Evolutionary conservation across 2,797 vertebrate species (phyloP).

Genomic region (Sebastiscus albofasciatus): DNA sequence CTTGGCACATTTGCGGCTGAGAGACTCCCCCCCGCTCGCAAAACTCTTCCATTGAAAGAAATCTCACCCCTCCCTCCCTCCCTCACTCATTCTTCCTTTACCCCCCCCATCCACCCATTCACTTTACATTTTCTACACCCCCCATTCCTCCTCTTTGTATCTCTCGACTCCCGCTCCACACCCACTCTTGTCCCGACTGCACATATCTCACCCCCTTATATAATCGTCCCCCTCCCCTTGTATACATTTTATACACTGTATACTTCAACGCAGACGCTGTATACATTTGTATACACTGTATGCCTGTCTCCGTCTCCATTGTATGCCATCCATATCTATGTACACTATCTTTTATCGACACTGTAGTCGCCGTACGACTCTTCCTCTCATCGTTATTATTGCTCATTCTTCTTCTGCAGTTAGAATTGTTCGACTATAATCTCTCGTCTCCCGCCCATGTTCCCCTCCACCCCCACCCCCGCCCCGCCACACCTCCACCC

Average conservation of each 20-base stretch:
- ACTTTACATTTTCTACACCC: constrained; percentile 63
- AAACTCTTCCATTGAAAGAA: constrained; percentile 39
- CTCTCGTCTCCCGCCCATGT: constrained; percentile 52
- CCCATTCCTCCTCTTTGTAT: constrained; percentile 54
- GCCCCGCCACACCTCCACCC: background rate
- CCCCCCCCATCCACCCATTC: constrained; percentile 25
- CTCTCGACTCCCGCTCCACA: constrained; percentile 26
- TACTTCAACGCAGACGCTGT: constrained; percentile 66
- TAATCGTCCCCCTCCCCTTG: constrained; percentile 59
- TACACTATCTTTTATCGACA: constrained; percentile 82
- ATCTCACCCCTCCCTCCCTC: constrained; percentile 29
- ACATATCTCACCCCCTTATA: constrained; percentile 70
- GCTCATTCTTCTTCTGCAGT: constrained; percentile 72
- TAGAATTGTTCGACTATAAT: constrained; percentile 75
- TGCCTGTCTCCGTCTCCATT: constrained; percentile 71
- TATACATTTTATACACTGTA: constrained; percentile 72
- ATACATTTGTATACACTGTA: constrained; percentile 69
- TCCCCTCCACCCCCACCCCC: background rate
- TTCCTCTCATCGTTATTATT: constrained; percentile 74
- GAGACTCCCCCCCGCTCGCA: background rate
- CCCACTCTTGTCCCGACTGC: constrained; percentile 30
- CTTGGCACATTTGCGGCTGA: background rate
- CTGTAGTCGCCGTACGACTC: constrained; percentile 76
- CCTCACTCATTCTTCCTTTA: constrained; percentile 32
- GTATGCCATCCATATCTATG: constrained; percentile 81